Evolutionary conservation across 2,888 invertebrate species (phyloP), one percentile per base, ranked within the genome.

Genomic region (Brenthis hecate): DNA sequence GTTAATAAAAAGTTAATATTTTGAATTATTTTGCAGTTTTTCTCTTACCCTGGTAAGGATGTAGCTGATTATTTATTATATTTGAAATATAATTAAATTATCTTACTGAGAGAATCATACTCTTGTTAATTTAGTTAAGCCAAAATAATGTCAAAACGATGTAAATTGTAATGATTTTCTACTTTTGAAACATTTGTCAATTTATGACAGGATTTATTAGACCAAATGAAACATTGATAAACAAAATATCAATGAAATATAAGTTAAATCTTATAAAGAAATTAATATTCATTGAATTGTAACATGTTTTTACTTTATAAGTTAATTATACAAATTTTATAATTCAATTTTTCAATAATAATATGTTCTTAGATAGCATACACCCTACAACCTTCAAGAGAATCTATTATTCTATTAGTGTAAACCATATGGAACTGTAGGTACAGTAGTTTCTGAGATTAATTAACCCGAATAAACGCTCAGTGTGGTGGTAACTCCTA

Each of bases 101-200:
- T 86, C 84, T 89, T 81, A 85, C 84, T 76, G 81, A 85, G 86
- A 88, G 80, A 84, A 87, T 84, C 88, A 89, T 90, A 85, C 89
- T 92, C 92, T 91, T 92, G 91, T 89, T 83, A 92, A 92, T 92
- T 92, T 92, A 83, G 87, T 79, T 83, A 79, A 84, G 85, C 92
- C 91, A 84, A 91, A 91, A 85, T 81, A 83, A 81, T 86, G 88
- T 84, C 89, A 89, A 85, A 80, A 79, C 84, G 71, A 73, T 64
- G 56, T n/a, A n/a, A n/a, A n/a, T n/a, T n/a, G n/a, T 13, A 54
- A 68, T 72, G 64, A 63, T 61, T 50, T 75, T 76, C 72, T 72
- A 69, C 66, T 68, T 75, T 75, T 71, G 66, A 76, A 74, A 56
- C 13, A 36, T 8, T 19, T 56, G 50, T 14, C 43, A 47, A 51